These are phyloP conservation scores for Typhlichthys subterraneus DNA, from an alignment of 2,797 vertebrate species.

Conservation along the genomic window DNA sequence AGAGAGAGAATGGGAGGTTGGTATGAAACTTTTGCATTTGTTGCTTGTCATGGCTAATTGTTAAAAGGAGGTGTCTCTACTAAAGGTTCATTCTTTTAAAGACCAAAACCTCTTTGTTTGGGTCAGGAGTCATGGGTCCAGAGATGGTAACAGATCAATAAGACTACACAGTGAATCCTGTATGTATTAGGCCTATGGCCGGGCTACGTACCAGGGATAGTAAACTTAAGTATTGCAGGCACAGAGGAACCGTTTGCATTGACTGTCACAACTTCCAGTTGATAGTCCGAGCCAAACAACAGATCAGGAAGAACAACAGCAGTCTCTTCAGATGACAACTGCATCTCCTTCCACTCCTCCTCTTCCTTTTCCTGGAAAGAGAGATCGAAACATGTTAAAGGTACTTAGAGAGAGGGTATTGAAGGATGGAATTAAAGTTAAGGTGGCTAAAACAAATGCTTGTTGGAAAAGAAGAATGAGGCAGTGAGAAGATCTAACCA, in stretches of 20 bases:
- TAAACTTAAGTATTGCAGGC: conserved; percentile 57
- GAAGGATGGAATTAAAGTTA: background rate
- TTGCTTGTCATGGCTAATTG: no score
- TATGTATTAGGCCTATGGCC: background rate
- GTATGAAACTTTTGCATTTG: no score
- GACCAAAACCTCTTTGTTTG: no score
- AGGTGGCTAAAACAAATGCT: background rate
- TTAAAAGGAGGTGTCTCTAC: no score
- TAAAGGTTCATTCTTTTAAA: no score
- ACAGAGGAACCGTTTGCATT: conserved; percentile 67
- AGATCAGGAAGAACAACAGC: conserved; percentile 51
- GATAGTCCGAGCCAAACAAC: conserved; percentile 52
- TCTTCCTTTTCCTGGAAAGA: conserved; percentile 50
- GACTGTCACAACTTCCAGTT: conserved; percentile 54
- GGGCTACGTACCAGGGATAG: conserved; percentile 46
- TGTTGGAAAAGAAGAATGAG: background rate
- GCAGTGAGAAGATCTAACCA: background rate
- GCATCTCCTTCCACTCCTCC: conserved; percentile 49
- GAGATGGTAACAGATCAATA: no score
- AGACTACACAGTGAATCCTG: no score
- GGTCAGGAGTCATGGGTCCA: no score
- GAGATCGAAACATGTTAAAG: background rate
- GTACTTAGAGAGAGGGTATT: background rate
- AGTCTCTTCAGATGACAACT: conserved; percentile 15
- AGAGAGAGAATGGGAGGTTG: no score